Conservation (phyloP, 2,113 vertebrate species). For the Lates calcarifer region DNA sequence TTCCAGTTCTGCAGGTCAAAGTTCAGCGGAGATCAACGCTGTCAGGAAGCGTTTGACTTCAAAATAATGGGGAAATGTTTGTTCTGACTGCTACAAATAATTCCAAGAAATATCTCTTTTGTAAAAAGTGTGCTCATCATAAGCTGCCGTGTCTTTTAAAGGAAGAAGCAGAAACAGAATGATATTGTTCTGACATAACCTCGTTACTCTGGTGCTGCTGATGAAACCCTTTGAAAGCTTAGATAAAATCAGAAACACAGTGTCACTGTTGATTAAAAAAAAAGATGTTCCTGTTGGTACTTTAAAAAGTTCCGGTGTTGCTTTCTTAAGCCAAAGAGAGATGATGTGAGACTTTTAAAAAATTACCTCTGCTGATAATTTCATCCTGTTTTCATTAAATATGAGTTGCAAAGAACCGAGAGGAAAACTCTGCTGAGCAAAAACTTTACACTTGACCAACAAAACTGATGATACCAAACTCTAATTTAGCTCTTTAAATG, state of each 20-base stretch:
- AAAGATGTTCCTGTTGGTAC: neutral
- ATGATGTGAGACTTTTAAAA: neutral
- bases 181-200: neutral
- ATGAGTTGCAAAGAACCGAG: neutral
- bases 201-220: neutral
- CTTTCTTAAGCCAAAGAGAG: neutral
- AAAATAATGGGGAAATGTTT: neutral
- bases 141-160: neutral
- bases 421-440: constrained; percentile 1
- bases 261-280: neutral
- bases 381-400: constrained; percentile 8
- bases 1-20: neutral
- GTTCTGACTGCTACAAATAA: neutral
- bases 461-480: neutral
- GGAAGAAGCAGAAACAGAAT: neutral
- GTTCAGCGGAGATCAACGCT: neutral
- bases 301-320: neutral
- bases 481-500: constrained; percentile 44
- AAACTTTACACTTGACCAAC: neutral
- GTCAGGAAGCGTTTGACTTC: neutral
- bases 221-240: constrained; percentile 2
- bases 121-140: too few species aligned
- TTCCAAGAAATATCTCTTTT: neutral
- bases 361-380: neutral
- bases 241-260: neutral